Evolutionary conservation across 1,140 invertebrate genomes (phyloP).

Genomic region (Pemphigus obesinymphae): DNA sequence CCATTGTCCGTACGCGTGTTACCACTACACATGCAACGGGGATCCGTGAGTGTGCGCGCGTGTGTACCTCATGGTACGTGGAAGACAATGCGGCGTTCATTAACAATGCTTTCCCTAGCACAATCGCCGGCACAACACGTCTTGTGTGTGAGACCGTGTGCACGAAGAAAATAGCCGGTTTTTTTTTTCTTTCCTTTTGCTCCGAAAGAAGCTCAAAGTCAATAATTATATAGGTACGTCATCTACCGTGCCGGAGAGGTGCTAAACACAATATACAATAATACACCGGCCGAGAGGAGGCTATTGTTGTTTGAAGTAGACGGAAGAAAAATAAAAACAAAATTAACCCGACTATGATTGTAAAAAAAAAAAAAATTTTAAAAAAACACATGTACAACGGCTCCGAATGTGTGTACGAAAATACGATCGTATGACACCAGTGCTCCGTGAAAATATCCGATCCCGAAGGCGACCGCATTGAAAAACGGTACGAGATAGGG

Average conservation of each 20-base stretch:
- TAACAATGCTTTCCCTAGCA: slow-evolving; percentile 30
- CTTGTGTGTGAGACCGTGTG: background rate
- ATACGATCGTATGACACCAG: too few relatives aligned
- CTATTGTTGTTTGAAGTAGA: background rate
- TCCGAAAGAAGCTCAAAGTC: slow-evolving; percentile 34
- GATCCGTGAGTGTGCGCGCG: background rate
- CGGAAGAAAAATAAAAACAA: background rate
- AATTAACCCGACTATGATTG: background rate
- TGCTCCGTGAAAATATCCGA: too few relatives aligned
- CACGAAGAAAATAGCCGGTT: slow-evolving; percentile 19
- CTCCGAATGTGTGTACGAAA: too few relatives aligned
- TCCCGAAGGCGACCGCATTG: too few relatives aligned
- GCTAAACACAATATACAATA: slow-evolving; percentile 11
- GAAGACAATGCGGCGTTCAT: slow-evolving; percentile 40
- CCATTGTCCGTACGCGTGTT: slow-evolving; percentile 35
- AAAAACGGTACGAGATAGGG: too few relatives aligned
- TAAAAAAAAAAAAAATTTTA: background rate
- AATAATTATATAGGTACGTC: background rate
- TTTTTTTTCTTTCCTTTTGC: background rate
- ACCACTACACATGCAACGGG: background rate
- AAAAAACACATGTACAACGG: background rate
- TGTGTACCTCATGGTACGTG: background rate
- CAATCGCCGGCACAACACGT: slow-evolving; percentile 23
- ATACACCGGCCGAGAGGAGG: background rate
- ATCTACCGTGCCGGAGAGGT: background rate